These are phyloP conservation scores for Drosophila planitibia DNA, from an alignment of 2,888 invertebrate species.

Conservation along the genomic window DNA sequence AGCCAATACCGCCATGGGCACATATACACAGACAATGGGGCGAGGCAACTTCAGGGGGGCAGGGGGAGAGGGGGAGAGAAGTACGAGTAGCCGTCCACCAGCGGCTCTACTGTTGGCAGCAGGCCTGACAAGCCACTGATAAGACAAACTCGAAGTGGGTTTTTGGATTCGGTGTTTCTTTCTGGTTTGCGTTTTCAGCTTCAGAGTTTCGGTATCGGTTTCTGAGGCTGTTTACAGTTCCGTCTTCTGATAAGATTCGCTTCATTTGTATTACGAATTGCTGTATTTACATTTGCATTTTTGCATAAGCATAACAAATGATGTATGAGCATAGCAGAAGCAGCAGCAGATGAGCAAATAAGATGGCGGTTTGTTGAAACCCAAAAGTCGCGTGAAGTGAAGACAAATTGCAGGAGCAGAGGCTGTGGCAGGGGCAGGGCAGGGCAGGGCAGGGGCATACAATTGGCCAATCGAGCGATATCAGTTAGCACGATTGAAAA, in stretches of 20 bases:
- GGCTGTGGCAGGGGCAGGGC: not conserved
- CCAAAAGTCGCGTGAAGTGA: slow-evolving; percentile 13
- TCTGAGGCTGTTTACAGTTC: slow-evolving; percentile 20
- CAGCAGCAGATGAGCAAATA: slow-evolving; percentile 33
- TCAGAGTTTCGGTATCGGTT: slow-evolving; percentile 8
- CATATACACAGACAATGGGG: slow-evolving; percentile 34
- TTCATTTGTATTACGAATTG: slow-evolving; percentile 7
- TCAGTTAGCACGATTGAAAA: not conserved
- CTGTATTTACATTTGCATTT: slow-evolving; percentile 7
- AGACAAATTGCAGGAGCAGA: slow-evolving; percentile 39
- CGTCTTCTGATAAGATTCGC: slow-evolving; percentile 58
- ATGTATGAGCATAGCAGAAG: slow-evolving; percentile 31
- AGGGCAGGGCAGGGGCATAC: not conserved
- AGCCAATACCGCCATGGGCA: not conserved
- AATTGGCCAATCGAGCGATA: slow-evolving; percentile 23
- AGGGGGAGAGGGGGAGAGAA: not conserved
- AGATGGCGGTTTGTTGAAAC: slow-evolving; percentile 22
- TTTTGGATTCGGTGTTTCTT: slow-evolving; percentile 53
- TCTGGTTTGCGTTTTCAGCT: slow-evolving; percentile 21
- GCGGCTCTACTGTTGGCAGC: slow-evolving; percentile 10
- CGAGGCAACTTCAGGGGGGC: slow-evolving; percentile 11
- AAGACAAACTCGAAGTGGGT: slow-evolving; percentile 55
- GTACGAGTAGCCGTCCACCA: not conserved
- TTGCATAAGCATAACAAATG: slow-evolving; percentile 66
- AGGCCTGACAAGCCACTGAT: slow-evolving; percentile 71